These are phyloP conservation scores for Drosophila kokeensis DNA, from an alignment of 2,888 invertebrate genomes.

Conservation along the genomic window DNA sequence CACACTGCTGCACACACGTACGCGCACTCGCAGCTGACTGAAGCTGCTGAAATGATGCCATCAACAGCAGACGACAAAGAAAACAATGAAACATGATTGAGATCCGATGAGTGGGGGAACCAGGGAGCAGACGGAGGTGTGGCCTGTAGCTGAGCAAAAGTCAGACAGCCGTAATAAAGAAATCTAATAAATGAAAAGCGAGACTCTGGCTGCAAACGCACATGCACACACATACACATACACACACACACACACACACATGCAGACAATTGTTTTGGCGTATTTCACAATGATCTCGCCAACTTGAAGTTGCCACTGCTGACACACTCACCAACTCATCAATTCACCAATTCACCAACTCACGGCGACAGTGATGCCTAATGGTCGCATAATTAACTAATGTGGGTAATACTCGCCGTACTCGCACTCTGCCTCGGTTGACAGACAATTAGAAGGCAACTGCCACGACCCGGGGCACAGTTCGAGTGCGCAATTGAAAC, in stretches of 20 bases:
- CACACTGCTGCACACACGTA: conserved; percentile 32
- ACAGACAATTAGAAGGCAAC: conserved; percentile 64
- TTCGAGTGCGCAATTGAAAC: conserved; percentile 71
- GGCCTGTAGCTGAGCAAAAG: conserved; percentile 40
- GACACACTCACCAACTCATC: conserved; percentile 52
- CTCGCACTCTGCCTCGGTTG: conserved; percentile 37
- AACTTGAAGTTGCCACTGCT: conserved; percentile 52
- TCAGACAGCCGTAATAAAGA: conserved; percentile 61
- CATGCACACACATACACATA: not conserved
- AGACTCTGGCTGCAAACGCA: conserved; percentile 22
- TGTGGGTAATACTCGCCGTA: conserved; percentile 54
- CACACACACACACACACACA: conserved; percentile 15
- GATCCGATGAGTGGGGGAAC: conserved; percentile 27
- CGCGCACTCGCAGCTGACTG: conserved; percentile 53
- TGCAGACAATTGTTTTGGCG: conserved; percentile 46
- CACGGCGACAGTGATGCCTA: conserved; percentile 47
- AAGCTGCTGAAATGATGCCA: conserved; percentile 81
- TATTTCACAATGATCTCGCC: conserved; percentile 64
- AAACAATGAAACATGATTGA: conserved; percentile 42
- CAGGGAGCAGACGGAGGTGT: conserved; percentile 30
- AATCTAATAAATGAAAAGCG: conserved; percentile 69
- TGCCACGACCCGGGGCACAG: conserved; percentile 45
- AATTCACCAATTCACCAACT: conserved; percentile 46
- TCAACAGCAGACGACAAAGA: conserved; percentile 66
- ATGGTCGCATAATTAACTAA: conserved; percentile 77